Base-by-base conservation (phyloP, 2,888 invertebrate species). In the Leucozona laternaria region DNA sequence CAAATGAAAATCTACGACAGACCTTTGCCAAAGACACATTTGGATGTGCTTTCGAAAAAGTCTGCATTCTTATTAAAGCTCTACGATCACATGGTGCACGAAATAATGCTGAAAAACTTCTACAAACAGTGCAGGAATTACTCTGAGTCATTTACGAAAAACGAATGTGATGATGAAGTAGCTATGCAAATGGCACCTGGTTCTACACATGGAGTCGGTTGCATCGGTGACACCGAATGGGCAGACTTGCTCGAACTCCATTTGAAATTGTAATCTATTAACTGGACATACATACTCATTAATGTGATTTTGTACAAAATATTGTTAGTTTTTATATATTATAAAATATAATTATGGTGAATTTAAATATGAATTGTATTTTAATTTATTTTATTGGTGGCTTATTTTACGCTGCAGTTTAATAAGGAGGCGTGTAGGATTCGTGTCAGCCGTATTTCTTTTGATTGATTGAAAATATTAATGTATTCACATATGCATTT, bases 81-180 rank as follows among this genome's bases (percentile, higher is more conserved):
- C 4, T 89, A 90, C 72, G 90, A 90, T 50, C 88, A 89, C 70
- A 82, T 91, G 58, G 64, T 91, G 40, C 90, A 90, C 50, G 89
- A 90, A 50, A 88, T 89, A 55, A 89, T 91, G 89, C 78, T 90
- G 5, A 83, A 77, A 31, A 89, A 88, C 48, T 90, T 91, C 58
- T 90, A 90, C 73, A 79, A 88, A 10, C 89, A 89, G 34, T 90
- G 90, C 76, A 76, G 79, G 1, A 73, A 78, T 10, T 91, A 90
- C 66, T 89, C 90, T 0, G 79, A 88, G 22, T 82, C 89, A 3
- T 90, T 89, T 70, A 83, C 82, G 11, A 71, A 79, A 20, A 89
- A 89, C 76, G 73, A 78, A 10, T 90, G 90, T 83, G 64, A 82
- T 17, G 89, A 88, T 11, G 89, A 89, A 25, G 89, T 89, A 15